These are phyloP conservation scores for Netelia virgata DNA, from an alignment of 2,888 invertebrate genomes.

Conservation along the genomic window DNA sequence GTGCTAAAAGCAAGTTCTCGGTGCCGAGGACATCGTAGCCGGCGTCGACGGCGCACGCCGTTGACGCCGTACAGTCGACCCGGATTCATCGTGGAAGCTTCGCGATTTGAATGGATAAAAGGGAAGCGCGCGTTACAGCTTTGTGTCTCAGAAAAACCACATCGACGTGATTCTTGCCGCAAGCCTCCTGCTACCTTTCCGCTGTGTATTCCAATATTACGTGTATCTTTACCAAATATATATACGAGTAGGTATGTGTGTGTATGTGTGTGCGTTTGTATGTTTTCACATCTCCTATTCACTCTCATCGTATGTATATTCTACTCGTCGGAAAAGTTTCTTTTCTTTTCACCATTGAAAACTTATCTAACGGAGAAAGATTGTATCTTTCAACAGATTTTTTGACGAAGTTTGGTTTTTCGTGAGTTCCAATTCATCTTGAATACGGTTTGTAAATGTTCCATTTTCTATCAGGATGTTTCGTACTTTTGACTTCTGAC, in stretches of 20 bases:
- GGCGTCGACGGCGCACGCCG: constrained; percentile 50
- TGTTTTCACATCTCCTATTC: constrained; percentile 8
- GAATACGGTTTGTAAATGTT: no score
- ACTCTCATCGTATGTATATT: background rate
- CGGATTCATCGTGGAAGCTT: constrained; percentile 67
- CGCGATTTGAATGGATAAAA: constrained; percentile 63
- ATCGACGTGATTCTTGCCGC: constrained; percentile 52
- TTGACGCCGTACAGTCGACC: constrained; percentile 65
- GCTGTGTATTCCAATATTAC: constrained; percentile 16
- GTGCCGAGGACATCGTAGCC: constrained; percentile 23
- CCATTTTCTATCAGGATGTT: no score
- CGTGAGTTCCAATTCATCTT: no score
- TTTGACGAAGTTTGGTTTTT: no score
- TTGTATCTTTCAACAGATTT: no score
- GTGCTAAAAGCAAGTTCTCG: constrained; percentile 71
- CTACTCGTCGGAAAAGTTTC: background rate
- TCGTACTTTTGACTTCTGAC: no score
- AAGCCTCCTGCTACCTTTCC: constrained; percentile 43
- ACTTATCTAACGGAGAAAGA: background rate
- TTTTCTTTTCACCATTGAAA: background rate
- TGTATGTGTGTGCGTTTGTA: background rate
- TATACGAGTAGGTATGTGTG: no score
- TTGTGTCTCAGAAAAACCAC: constrained; percentile 64
- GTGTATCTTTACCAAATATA: background rate
- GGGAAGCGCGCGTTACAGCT: constrained; percentile 57